These are phyloP conservation scores for Plecturocebus donacophilus DNA, from an alignment of 2,113 vertebrate genomes.

Conservation along the genomic window DNA sequence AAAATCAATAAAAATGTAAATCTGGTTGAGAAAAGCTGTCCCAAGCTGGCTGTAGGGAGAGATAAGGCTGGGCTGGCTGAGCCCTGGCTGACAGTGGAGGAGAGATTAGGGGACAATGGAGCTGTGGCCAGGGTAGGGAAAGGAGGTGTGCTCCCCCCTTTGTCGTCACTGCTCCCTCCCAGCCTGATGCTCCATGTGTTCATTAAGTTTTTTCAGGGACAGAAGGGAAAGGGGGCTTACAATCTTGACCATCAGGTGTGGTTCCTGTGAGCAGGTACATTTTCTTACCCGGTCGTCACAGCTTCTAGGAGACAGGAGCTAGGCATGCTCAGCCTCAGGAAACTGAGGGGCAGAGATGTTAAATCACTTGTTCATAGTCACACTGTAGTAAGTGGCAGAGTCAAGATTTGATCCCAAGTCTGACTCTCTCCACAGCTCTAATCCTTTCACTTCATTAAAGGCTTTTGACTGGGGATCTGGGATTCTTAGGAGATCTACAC, in stretches of 20 bases:
- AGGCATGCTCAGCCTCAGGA: not conserved
- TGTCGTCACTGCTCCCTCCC: not conserved
- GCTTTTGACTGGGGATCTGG: not conserved
- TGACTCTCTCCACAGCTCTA: not conserved
- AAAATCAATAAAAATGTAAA: constrained; percentile 82
- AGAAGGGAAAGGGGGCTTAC: not conserved
- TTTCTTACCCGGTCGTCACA: not conserved
- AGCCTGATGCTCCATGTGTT: not conserved
- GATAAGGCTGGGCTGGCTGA: constrained; percentile 69
- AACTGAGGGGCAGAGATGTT: not conserved
- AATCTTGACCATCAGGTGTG: not conserved
- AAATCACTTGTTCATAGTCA: not conserved
- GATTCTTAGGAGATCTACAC: not conserved
- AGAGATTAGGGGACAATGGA: constrained; percentile 48
- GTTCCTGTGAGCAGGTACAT: not conserved
- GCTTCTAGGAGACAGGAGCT: not conserved
- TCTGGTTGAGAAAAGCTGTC: constrained; percentile 69
- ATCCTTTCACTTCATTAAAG: not conserved
- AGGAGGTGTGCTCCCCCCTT: not conserved
- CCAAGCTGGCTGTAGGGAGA: constrained; percentile 69
- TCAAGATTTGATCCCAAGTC: not conserved
- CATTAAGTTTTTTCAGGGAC: not conserved
- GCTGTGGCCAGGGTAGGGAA: not conserved
- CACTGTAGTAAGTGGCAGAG: not conserved
- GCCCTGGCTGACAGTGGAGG: constrained; percentile 44